A percentile compares a stretch with the other conserved stretches of the same genome.
Conservation (phyloP, 2,888 invertebrate species). For the Apotomis betuletana region DNA sequence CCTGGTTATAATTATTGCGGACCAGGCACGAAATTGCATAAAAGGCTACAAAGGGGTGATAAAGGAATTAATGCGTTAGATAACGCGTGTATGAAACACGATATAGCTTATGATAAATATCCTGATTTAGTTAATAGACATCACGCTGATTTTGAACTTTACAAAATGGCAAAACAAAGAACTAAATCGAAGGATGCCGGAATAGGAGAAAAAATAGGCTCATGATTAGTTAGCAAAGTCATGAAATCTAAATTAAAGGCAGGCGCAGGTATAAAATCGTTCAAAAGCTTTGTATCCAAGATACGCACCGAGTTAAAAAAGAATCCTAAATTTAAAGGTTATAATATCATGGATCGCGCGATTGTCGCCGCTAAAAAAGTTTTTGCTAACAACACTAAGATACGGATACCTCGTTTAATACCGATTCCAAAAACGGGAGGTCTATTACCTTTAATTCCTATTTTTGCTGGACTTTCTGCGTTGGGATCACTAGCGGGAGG, state of each 20-base stretch:
- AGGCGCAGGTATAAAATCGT: slow-evolving; percentile 18
- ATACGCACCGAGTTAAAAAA: slow-evolving; percentile 16
- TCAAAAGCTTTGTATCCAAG: not conserved
- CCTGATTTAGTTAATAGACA: not conserved
- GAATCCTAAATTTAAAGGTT: not conserved
- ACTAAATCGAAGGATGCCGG: not conserved
- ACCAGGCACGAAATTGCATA: not conserved
- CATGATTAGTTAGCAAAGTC: slow-evolving; percentile 14
- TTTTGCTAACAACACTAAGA: slow-evolving; percentile 56
- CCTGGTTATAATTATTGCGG: too few species aligned
- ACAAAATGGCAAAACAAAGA: not conserved
- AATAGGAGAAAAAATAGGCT: slow-evolving; percentile 10
- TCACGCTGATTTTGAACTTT: not conserved
- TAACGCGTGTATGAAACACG: not conserved
- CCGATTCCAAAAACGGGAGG: slow-evolving; percentile 45
- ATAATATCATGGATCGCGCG: slow-evolving; percentile 31
- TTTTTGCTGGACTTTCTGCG: slow-evolving; percentile 56
- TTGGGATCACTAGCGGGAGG: slow-evolving; percentile 55
- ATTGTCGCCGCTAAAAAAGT: slow-evolving; percentile 42
- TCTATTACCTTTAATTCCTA: slow-evolving; percentile 4
- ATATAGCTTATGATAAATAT: slow-evolving; percentile 1
- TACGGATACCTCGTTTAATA: slow-evolving; percentile 56
- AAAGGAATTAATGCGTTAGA: not conserved
- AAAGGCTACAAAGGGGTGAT: not conserved
- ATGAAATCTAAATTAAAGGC: slow-evolving; percentile 18